Evolutionary conservation across 2,888 invertebrate genomes (phyloP).

Genomic region (Lucinisca nassula): DNA sequence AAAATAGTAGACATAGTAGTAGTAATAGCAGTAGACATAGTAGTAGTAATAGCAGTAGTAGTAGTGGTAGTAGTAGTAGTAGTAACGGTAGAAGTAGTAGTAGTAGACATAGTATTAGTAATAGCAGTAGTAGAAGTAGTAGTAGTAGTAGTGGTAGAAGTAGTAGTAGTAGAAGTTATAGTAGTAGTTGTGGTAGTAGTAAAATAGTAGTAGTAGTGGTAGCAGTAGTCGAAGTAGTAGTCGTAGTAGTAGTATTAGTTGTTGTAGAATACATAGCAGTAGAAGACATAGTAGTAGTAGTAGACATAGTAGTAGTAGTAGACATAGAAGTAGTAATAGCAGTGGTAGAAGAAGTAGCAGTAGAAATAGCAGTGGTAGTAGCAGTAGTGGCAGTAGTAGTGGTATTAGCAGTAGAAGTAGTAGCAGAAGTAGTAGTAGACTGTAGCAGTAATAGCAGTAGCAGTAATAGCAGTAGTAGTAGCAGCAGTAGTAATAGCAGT

Average conservation of each 20-base stretch:
- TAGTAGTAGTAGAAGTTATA: constrained; percentile 10
- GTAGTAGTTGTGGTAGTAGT: no score
- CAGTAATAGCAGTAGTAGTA: constrained; percentile 17
- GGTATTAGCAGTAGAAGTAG: constrained; percentile 10
- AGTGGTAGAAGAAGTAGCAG: no score
- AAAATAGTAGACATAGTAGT: not conserved
- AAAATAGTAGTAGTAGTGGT: constrained; percentile 15
- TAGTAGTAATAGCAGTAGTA: constrained; percentile 10
- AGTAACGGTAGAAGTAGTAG: constrained; percentile 9
- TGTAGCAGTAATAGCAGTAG: not conserved
- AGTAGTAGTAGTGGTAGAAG: constrained; percentile 10
- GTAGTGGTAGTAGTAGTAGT: constrained; percentile 22
- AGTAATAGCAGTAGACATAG: not conserved
- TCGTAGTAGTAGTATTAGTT: no score
- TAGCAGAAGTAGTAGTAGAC: not conserved
- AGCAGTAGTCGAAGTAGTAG: no score
- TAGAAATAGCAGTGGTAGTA: no score
- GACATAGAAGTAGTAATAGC: no score
- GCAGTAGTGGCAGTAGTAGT: no score
- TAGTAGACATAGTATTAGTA: constrained; percentile 15
- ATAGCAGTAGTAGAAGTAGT: constrained; percentile 21
- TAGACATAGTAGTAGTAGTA: no score
- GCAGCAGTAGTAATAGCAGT: constrained; percentile 1
- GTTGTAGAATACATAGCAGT: no score
- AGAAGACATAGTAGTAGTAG: no score